A percentile compares a stretch with the other conserved stretches of the same genome.
Conservation (phyloP, 2,888 invertebrate genomes). For the Timema cristinae region DNA sequence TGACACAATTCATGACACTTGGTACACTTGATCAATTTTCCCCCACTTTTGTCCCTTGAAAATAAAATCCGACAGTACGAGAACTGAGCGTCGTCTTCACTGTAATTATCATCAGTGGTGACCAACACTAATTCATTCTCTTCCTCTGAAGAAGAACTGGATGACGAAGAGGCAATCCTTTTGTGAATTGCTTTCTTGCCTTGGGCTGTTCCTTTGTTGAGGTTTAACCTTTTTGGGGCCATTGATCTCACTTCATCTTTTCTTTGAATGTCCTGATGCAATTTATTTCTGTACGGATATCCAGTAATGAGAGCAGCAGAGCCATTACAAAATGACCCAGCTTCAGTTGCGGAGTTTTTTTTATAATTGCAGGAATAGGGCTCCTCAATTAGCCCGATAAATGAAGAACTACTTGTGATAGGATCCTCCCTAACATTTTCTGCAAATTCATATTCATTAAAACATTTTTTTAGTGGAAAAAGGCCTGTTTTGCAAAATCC, state of each 20-base stretch:
- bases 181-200: no score
- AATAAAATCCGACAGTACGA: not conserved
- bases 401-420: no score
- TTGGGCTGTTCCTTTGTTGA: not conserved
- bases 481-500: slow-evolving; percentile 9
- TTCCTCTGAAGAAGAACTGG: no score
- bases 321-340: not conserved
- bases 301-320: not conserved
- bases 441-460: not conserved
- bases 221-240: no score
- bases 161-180: not conserved
- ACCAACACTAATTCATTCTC: no score
- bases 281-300: not conserved
- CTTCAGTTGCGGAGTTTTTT: no score
- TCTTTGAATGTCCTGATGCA: not conserved
- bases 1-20: not conserved
- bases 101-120: no score
- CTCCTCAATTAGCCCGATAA: no score
- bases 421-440: no score
- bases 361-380: no score
- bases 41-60: not conserved
- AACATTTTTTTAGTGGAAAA: not conserved
- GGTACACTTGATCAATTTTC: not conserved
- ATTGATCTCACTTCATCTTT: not conserved
- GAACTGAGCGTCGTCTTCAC: not conserved